Evolutionary conservation across 1,140 invertebrate species (phyloP), one percentile per base, ranked within the genome.

Genomic region (Anastatus disparis): DNA sequence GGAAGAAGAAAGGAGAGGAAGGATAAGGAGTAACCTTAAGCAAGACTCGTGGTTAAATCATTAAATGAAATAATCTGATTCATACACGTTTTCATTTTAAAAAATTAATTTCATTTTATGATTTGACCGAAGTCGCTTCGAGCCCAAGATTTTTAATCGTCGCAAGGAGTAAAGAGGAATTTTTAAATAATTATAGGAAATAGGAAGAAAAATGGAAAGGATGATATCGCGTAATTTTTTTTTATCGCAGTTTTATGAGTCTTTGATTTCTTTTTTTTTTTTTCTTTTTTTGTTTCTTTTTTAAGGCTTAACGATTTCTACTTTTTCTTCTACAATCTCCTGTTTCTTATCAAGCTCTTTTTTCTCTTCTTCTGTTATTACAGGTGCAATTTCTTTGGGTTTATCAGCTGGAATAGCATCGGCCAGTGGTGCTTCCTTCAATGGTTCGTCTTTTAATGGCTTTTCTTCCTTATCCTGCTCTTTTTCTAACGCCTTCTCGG

Each of bases 401-500:
- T 55, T 42, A 7, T 59, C 53, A 8, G 40, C 35, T 22, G 26
- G 8, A 6, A 35, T 10, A 35, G 31, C 10, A 35, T 10, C 10
- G 31, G 4, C 31, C 4, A 35, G 31, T 35, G 13, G 13, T 59
- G 1, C 22, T 13, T 65, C 72, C 52, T n/a, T 65, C 35, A 15
- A 31, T 26, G 46, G 56, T 50, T 75, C 65, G 20, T 72, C 46
- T 1, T 56, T 24, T 22, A 22, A 20, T 9, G n/a, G n/a, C n/a
- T 58, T 29, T 8, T 72, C 63, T 2, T 24, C 64, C 67, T 27
- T 8, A 12, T 3, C 27, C 3, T 75, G 42, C 22, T 79, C 75
- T 2, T 78, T 78, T n/a, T n/a, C n/a, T n/a, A n/a, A n/a, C 15
- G 68, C 58, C 12, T 71, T 62, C 4, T 84, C 80, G 9, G 82